phyloP scores from a whole-genome alignment of 2,888 invertebrate species.

The Xanthorhoe designata region DNA sequence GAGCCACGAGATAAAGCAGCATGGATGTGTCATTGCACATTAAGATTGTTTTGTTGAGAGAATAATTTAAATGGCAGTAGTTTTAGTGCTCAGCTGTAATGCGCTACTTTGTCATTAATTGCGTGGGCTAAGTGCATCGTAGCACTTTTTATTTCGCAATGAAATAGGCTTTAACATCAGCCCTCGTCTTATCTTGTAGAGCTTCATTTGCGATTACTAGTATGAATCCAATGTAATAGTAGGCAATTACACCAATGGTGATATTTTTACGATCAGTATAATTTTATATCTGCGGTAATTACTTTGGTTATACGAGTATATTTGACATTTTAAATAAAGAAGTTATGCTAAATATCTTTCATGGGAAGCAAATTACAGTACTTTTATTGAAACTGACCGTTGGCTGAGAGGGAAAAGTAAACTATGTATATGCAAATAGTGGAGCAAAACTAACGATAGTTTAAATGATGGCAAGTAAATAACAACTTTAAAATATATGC shows the following conservation, averaged over 20 bases:
- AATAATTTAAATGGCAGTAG: conserved; percentile 54
- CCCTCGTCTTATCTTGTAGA: conserved; percentile 6
- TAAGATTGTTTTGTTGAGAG: conserved; percentile 59
- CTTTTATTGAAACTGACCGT: too few relatives aligned
- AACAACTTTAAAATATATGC: background rate
- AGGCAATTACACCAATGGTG: background rate
- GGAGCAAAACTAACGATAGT: too few relatives aligned
- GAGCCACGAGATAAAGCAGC: conserved; percentile 54
- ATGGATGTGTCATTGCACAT: conserved; percentile 61
- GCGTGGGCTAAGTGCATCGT: conserved; percentile 39
- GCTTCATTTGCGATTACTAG: background rate
- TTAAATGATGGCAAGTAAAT: too few relatives aligned
- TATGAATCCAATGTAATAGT: background rate
- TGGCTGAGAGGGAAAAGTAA: too few relatives aligned
- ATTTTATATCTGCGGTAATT: too few relatives aligned
- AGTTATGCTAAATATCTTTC: too few relatives aligned
- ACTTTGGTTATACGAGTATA: too few relatives aligned
- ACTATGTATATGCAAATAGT: too few relatives aligned
- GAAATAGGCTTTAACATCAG: conserved; percentile 34
- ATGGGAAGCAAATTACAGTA: too few relatives aligned
- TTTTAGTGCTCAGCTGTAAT: conserved; percentile 42
- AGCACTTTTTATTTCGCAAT: conserved; percentile 39
- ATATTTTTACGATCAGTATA: background rate
- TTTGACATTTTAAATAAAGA: too few relatives aligned
- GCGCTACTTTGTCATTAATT: conserved; percentile 44